Evolutionary conservation across 2,797 vertebrate genomes (phyloP).

Genomic region (Falco concolor): DNA sequence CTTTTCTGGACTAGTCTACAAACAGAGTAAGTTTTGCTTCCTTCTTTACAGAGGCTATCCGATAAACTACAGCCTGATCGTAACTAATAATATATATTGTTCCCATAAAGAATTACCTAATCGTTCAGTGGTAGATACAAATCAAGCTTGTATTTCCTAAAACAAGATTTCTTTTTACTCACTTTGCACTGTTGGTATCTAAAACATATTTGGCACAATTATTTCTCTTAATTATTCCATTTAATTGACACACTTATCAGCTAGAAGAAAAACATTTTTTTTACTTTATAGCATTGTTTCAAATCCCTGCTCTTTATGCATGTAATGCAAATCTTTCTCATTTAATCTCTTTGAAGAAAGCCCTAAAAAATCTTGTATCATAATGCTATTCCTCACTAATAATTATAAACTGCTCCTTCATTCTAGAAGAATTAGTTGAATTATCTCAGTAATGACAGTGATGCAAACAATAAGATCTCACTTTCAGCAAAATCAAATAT

Average conservation of each 20-base stretch:
- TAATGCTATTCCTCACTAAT: not conserved
- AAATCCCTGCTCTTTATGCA: not conserved
- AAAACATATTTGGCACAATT: not conserved
- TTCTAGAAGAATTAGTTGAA: not conserved
- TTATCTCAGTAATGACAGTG: not conserved
- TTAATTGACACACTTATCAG: not conserved
- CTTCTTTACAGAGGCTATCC: not conserved
- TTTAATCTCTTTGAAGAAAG: slow-evolving; percentile 7
- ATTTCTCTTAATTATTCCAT: not conserved
- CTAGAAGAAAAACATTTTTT: not conserved
- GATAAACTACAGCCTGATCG: not conserved
- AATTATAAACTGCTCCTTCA: not conserved
- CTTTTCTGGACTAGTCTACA: not conserved
- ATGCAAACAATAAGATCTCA: not conserved
- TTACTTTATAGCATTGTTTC: not conserved
- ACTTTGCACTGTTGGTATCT: not conserved
- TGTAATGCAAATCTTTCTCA: not conserved
- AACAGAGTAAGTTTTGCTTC: not conserved
- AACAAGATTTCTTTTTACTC: not conserved
- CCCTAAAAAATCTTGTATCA: not conserved
- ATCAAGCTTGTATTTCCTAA: not conserved
- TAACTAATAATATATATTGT: not conserved
- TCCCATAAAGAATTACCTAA: not conserved
- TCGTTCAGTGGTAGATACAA: not conserved
- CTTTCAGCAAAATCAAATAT: not conserved